phyloP scores from a whole-genome alignment of 2,888 invertebrate species.

The Oscheius sp. region DNA sequence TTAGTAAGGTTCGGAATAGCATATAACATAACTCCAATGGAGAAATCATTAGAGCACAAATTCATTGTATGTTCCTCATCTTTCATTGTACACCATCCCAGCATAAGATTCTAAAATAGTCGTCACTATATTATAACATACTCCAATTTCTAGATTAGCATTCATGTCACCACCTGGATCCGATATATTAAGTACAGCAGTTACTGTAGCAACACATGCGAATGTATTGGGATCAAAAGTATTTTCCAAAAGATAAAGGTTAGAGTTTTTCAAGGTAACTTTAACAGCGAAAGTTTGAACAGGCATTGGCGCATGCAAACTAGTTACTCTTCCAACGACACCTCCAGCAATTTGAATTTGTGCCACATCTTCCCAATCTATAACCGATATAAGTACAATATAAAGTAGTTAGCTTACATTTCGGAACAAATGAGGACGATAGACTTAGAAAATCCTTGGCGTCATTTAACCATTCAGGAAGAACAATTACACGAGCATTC shows the following conservation, averaged over 20 bases:
- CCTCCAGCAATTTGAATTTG: background rate
- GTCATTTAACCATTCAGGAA: slow-evolving; percentile 65
- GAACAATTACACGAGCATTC: slow-evolving; percentile 61
- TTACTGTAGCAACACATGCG: slow-evolving; percentile 80
- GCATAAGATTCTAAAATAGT: slow-evolving; percentile 33
- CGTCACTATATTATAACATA: slow-evolving; percentile 10
- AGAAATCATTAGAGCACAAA: slow-evolving; percentile 66
- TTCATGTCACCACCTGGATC: slow-evolving; percentile 56
- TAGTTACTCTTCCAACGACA: background rate
- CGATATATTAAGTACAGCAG: slow-evolving; percentile 61
- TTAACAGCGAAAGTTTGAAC: slow-evolving; percentile 40
- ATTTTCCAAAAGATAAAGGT: slow-evolving; percentile 91
- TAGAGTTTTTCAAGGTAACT: slow-evolving; percentile 78
- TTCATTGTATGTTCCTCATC: slow-evolving; percentile 48
- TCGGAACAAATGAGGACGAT: slow-evolving; percentile 56
- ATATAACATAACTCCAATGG: slow-evolving; percentile 48
- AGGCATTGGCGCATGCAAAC: background rate
- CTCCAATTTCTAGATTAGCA: slow-evolving; percentile 61
- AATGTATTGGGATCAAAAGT: slow-evolving; percentile 87
- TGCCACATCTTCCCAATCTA: slow-evolving; percentile 25
- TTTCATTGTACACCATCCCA: slow-evolving; percentile 66
- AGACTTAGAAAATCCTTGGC: slow-evolving; percentile 63
- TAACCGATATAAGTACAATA: too few species aligned
- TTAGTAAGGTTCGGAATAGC: slow-evolving; percentile 1
- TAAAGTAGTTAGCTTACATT: slow-evolving; percentile 34